A percentile compares a stretch with the other conserved stretches of the same genome.
Conservation (phyloP, 1,140 invertebrate species). For the Drosophila tsacasi region DNA sequence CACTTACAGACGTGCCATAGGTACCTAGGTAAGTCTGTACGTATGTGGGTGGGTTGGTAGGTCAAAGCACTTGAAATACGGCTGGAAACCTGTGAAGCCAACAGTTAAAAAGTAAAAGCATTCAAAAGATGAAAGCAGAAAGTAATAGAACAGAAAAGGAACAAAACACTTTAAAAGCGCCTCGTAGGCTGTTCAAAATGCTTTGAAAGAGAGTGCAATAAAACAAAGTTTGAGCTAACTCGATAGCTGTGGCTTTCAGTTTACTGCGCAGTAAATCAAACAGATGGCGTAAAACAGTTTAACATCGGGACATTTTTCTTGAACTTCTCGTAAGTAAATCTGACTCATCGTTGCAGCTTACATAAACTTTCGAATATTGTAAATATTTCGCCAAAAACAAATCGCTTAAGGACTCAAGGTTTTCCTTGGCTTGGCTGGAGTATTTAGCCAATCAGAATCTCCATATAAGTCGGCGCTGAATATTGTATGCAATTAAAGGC, state of each 20-base stretch:
- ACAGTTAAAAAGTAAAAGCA: constrained; percentile 26
- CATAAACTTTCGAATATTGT: constrained; percentile 15
- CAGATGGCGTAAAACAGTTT: constrained; percentile 1
- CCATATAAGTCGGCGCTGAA: constrained; percentile 56
- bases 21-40: not conserved
- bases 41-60: constrained; percentile 9
- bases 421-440: constrained; percentile 4
- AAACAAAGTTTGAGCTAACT: not conserved
- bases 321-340: not conserved
- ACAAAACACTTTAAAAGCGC: not conserved
- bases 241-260: not conserved
- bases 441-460: constrained; percentile 31
- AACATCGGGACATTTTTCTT: not conserved
- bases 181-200: not conserved
- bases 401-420: constrained; percentile 36
- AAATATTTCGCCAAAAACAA: constrained; percentile 25
- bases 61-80: constrained; percentile 27
- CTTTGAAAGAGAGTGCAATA: not conserved
- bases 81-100: not conserved
- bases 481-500: constrained; percentile 63
- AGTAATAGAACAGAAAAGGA: constrained; percentile 4
- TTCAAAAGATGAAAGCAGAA: constrained; percentile 12
- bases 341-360: constrained; percentile 17
- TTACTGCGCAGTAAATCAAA: constrained; percentile 2
- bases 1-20: not conserved